phyloP scores from a whole-genome alignment of 2,113 vertebrate genomes.

The Terrapene triunguis region DNA sequence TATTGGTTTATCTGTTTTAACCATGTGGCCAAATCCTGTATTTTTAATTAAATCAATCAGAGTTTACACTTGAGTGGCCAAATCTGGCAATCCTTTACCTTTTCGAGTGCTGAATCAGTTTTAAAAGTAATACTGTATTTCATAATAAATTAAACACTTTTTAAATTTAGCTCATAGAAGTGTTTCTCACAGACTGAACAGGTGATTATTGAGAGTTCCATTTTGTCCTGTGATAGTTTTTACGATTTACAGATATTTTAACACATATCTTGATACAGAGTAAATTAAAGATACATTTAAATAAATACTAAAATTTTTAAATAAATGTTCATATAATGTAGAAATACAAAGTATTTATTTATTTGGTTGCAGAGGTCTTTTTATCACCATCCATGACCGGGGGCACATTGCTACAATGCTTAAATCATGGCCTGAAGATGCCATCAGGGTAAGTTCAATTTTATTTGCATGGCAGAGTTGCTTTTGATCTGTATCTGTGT shows the following conservation, averaged over 20 bases:
- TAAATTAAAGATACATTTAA: not conserved
- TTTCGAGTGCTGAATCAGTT: not conserved
- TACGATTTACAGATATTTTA: not conserved
- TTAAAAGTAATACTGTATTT: not conserved
- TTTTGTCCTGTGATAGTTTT: not conserved
- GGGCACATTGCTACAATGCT: constrained; percentile 91
- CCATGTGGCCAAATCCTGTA: not conserved
- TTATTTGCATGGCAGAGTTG: not conserved
- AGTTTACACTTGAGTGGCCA: not conserved
- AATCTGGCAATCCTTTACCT: not conserved
- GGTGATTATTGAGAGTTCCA: not conserved
- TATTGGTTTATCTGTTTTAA: not conserved
- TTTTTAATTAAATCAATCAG: not conserved
- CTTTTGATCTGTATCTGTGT: not conserved
- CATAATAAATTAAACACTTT: not conserved
- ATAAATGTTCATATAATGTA: not conserved
- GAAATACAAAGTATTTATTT: constrained; percentile 7
- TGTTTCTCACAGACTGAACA: not conserved
- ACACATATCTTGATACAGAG: not conserved
- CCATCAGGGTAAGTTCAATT: constrained; percentile 84
- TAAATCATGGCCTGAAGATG: constrained; percentile 92
- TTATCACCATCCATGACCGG: constrained; percentile 94
- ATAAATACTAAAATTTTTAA: not conserved
- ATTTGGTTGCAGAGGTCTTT: constrained; percentile 88
- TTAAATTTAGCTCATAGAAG: not conserved